Evolutionary conservation across 1,140 invertebrate species (phyloP).

Genomic region (Drosophila tropicalis): DNA sequence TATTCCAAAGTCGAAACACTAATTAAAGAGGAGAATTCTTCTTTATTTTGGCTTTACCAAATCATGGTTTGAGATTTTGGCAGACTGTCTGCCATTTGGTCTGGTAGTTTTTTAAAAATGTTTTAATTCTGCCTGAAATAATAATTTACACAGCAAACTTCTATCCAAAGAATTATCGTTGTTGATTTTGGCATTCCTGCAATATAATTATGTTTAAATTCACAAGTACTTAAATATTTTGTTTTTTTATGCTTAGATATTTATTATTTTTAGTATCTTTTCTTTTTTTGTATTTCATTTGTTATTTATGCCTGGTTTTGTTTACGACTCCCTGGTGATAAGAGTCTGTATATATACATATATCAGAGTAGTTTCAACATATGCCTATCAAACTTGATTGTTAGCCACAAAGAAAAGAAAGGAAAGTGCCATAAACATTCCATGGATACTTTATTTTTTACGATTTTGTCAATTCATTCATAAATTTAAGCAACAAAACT

Average conservation of each 20-base stretch:
- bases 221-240: slow-evolving; percentile 68
- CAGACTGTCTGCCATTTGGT: slow-evolving; percentile 54
- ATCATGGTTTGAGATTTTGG: slow-evolving; percentile 47
- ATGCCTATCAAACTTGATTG: slow-evolving; percentile 70
- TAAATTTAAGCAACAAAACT: background rate
- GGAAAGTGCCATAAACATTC: slow-evolving; percentile 14
- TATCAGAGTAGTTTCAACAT: slow-evolving; percentile 44
- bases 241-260: slow-evolving; percentile 44
- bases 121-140: slow-evolving; percentile 69
- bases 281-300: slow-evolving; percentile 40
- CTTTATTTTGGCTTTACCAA: slow-evolving; percentile 44
- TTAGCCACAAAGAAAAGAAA: slow-evolving; percentile 50
- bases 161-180: slow-evolving; percentile 2
- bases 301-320: slow-evolving; percentile 32
- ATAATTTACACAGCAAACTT: slow-evolving; percentile 56
- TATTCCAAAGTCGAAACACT: background rate
- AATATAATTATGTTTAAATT: slow-evolving; percentile 66
- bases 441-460: slow-evolving; percentile 43
- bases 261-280: slow-evolving; percentile 43
- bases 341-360: slow-evolving; percentile 41
- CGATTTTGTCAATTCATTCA: slow-evolving; percentile 36
- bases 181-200: slow-evolving; percentile 24
- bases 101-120: slow-evolving; percentile 55
- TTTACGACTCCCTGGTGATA: slow-evolving; percentile 16
- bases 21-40: background rate